Percentiles rank a stretch among this genome's conserved stretches.
These are phyloP conservation scores for Nematostella vectensis DNA, from an alignment of 92 coral and sea anemone genomes.

Conservation along the genomic window DNA sequence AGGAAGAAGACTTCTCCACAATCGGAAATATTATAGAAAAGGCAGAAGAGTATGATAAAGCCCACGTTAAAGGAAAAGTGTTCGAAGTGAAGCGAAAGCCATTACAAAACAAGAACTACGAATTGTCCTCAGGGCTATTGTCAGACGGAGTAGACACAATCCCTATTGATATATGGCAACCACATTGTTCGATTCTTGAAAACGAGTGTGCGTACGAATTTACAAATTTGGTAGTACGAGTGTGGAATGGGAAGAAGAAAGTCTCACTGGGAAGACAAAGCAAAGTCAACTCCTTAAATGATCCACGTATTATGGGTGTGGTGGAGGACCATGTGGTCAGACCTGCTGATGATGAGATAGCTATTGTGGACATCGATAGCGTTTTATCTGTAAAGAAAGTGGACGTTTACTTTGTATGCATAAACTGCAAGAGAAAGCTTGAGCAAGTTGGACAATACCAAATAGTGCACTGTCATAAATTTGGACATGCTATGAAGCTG, in stretches of 20 bases:
- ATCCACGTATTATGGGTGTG: slow-evolving; percentile 10
- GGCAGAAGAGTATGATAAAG: slow-evolving; percentile 31
- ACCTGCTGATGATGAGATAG: slow-evolving; percentile 18
- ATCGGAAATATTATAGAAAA: slow-evolving; percentile 17
- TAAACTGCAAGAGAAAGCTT: slow-evolving; percentile 24
- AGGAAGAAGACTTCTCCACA: slow-evolving; percentile 26
- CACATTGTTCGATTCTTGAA: slow-evolving; percentile 28
- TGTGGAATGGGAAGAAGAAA: slow-evolving; percentile 42
- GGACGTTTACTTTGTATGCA: slow-evolving; percentile 15
- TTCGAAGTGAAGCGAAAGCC: slow-evolving; percentile 9
- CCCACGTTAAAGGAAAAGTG: background rate
- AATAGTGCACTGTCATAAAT: slow-evolving; percentile 24
- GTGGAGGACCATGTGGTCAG: slow-evolving; percentile 18
- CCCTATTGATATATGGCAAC: slow-evolving; percentile 26
- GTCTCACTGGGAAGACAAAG: slow-evolving; percentile 21
- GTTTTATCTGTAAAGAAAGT: slow-evolving; percentile 18
- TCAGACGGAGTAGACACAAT: slow-evolving; percentile 23
- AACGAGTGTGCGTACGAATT: slow-evolving; percentile 17
- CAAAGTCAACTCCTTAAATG: slow-evolving; percentile 17
- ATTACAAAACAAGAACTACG: slow-evolving; percentile 2
- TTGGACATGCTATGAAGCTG: slow-evolving; percentile 16
- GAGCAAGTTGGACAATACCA: slow-evolving; percentile 17
- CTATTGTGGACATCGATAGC: slow-evolving; percentile 16
- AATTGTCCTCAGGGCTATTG: slow-evolving; percentile 30
- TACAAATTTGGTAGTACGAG: slow-evolving; percentile 22